These are phyloP conservation scores for Contarinia nasturtii DNA, from an alignment of 1,140 invertebrate genomes.

Conservation along the genomic window DNA sequence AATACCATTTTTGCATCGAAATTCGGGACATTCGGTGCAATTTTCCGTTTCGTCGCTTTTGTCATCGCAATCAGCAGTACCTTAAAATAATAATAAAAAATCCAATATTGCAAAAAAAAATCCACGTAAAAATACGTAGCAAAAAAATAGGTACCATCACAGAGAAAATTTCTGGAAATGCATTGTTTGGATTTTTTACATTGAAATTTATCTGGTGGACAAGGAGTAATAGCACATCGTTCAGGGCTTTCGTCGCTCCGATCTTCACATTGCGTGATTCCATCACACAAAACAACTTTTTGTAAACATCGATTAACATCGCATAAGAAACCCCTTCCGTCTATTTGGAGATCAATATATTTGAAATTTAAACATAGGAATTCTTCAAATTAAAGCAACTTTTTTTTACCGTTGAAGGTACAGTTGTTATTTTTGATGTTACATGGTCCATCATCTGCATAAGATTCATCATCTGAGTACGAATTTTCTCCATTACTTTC, in stretches of 20 bases:
- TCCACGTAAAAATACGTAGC: no score
- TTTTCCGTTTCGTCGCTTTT: conserved; percentile 34
- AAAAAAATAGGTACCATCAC: conserved; percentile 29
- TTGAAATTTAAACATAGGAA: conserved; percentile 15
- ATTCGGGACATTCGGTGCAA: conserved; percentile 40
- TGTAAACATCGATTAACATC: conserved; percentile 40
- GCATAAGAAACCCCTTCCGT: conserved; percentile 24
- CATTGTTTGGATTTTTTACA: conserved; percentile 39
- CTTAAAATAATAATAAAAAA: no score
- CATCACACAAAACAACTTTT: conserved; percentile 43
- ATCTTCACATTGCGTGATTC: conserved; percentile 40
- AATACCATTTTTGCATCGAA: conserved; percentile 44
- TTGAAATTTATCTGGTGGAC: conserved; percentile 39
- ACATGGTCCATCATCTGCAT: conserved; percentile 24
- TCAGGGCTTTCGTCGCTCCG: conserved; percentile 37
- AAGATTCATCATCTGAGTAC: conserved; percentile 65
- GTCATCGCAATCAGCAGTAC: conserved; percentile 10
- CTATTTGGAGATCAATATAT: not conserved
- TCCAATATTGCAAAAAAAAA: no score
- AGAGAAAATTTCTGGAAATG: conserved; percentile 50
- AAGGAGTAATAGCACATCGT: conserved; percentile 31
- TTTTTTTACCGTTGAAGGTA: no score
- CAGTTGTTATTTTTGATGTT: conserved; percentile 7
- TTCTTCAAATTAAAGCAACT: no score
- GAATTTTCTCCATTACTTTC: no score